phyloP scores from a whole-genome alignment of 2,797 vertebrate species.

The Hapalemur alaotrensis region DNA sequence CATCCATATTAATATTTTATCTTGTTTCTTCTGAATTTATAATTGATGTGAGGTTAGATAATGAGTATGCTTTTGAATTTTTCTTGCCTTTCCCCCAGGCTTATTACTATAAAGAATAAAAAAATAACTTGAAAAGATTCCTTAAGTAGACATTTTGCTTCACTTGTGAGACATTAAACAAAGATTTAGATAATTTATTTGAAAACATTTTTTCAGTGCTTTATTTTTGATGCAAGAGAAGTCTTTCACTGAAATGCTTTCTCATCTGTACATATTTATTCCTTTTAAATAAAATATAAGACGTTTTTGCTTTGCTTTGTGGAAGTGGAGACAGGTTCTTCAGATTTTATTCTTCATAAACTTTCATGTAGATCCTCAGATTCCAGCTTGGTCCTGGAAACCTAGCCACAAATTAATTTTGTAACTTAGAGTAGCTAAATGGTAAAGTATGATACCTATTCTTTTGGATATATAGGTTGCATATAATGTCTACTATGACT shows the following conservation, averaged over 20 bases:
- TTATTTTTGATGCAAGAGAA: background rate
- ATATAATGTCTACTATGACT: background rate
- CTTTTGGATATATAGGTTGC: background rate
- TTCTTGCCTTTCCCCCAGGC: background rate
- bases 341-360: background rate
- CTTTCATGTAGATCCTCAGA: background rate
- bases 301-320: background rate
- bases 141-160: slow-evolving; percentile 10
- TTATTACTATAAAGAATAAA: background rate
- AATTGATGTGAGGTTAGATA: background rate
- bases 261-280: background rate
- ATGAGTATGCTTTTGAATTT: background rate
- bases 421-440: background rate
- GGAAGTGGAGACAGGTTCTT: background rate
- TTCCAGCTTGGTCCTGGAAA: background rate
- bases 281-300: slow-evolving; percentile 9
- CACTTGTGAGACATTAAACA: background rate
- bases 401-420: background rate
- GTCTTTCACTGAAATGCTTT: background rate
- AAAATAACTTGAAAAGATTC: background rate
- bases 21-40: slow-evolving; percentile 16
- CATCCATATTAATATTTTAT: background rate
- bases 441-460: background rate
- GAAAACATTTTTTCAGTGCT: background rate
- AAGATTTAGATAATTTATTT: slow-evolving; percentile 29